A percentile compares a stretch with the other conserved stretches of the same genome.
phyloP scores from a whole-genome alignment of 2,113 vertebrate species.

The Colaptes auratus region DNA sequence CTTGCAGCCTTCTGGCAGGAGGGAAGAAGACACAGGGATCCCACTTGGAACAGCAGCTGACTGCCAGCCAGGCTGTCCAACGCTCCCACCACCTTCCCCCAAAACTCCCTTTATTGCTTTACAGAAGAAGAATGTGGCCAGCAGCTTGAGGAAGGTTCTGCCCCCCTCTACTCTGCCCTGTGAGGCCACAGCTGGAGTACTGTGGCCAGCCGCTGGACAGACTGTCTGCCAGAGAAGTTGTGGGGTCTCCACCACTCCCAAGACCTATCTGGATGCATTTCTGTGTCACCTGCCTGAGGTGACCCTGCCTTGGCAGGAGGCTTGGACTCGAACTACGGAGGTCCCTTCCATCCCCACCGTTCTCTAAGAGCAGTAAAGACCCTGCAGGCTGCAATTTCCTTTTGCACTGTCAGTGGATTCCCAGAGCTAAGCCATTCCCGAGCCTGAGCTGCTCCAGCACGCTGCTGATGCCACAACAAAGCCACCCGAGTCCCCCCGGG shows the following conservation, averaged over 20 bases:
- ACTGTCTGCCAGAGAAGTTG: too few species aligned
- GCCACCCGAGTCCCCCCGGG: not conserved
- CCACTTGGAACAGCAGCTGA: not conserved
- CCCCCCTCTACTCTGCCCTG: too few species aligned
- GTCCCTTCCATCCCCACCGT: too few species aligned
- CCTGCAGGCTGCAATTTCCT: not conserved
- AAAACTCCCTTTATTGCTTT: not conserved
- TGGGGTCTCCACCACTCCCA: too few species aligned
- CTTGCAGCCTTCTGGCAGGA: conserved; percentile 78
- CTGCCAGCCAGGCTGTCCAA: not conserved
- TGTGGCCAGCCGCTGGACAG: too few species aligned
- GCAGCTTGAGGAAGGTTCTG: too few species aligned
- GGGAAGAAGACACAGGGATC: not conserved
- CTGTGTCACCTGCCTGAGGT: too few species aligned
- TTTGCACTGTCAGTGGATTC: not conserved
- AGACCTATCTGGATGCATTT: too few species aligned
- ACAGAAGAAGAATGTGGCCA: not conserved
- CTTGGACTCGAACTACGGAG: too few species aligned
- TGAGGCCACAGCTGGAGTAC: too few species aligned
- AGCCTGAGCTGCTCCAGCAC: not conserved
- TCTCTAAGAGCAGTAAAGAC: not conserved
- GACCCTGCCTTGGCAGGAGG: too few species aligned
- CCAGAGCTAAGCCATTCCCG: not conserved
- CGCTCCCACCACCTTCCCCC: accelerated
- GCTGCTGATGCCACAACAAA: not conserved